Evolutionary conservation across 2,113 vertebrate genomes (phyloP).

Genomic region (Acanthochromis polyacanthus): DNA sequence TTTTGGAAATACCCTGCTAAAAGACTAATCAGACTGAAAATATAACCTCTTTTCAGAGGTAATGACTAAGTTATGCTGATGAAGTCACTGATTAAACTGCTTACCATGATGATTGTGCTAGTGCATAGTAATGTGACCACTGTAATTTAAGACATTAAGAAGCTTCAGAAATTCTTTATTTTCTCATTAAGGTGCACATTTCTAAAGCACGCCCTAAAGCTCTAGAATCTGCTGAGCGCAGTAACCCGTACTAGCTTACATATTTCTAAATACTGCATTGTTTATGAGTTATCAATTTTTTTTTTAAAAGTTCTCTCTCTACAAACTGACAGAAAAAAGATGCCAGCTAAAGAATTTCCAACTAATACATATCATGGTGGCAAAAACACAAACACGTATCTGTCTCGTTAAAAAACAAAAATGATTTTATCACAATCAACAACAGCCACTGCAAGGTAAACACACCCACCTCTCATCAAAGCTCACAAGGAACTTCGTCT

Average conservation of each 20-base stretch:
- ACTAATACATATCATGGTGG: background rate
- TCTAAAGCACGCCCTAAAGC: background rate
- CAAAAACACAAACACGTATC: background rate
- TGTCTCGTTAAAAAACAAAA: constrained; percentile 1
- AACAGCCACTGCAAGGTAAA: background rate
- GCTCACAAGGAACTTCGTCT: background rate
- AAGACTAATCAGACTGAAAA: background rate
- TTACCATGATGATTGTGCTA: background rate
- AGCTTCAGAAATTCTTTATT: constrained; percentile 6
- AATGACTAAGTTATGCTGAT: background rate
- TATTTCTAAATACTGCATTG: background rate
- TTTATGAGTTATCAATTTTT: background rate
- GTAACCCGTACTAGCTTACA: background rate
- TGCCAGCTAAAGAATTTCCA: background rate
- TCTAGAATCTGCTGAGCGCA: background rate
- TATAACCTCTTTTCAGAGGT: background rate
- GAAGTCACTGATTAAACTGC: background rate
- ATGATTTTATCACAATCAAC: background rate
- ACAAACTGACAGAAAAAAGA: background rate
- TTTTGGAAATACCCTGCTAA: too few relatives aligned
- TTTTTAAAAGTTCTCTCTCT: background rate
- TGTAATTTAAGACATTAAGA: background rate
- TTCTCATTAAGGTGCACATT: background rate
- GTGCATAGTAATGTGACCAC: background rate
- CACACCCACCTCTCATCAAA: background rate